Base-by-base conservation (phyloP, 2,113 vertebrate genomes). In the Tenebrosternarchus preto region DNA sequence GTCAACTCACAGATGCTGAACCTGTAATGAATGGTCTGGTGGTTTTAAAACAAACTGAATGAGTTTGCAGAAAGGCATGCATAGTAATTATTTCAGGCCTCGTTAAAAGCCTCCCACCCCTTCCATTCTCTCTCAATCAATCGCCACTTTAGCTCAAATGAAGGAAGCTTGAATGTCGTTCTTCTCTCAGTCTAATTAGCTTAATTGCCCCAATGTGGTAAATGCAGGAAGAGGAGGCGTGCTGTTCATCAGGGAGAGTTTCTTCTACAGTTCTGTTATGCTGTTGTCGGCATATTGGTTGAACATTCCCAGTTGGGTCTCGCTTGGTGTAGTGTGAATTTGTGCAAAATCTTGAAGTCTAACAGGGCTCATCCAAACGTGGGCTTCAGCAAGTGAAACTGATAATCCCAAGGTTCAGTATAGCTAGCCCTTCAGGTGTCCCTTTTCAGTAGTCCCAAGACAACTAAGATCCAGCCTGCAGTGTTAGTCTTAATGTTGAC, bases 151-250 rank as follows among this genome's bases (percentile, higher is more conserved):
- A 86, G 80, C 84, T 82, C 80, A 82, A 80, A 82, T 84, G 83
- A 83, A 82, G 68, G 72, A 84, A 84, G 73, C 80, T 70, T 76
- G 84, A 86, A 85, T 83, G 78, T 84, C 78, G 74, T 73, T 82
- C 80, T 85, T 84, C 76, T 82, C 71, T 87, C 67, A 77, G 84
- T 75, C 84, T 85, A 88, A 88, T 88, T 85, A 87, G 84, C 77
- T 80, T 87, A 87, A 88, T 87, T 88, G 84, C 84, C 69, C 75
- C 76, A 63, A 74, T 87, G 87, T 87, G 84, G 78, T 85, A 82
- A 83, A 84, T 84, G 82, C 82, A 81, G 80, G 60, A 80, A 43
- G 25, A 86, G 75, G 57, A 88, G 67, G 55, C 80, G 77, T 64
- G 78, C 76, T 73, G 82, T 83, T 88, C 71, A 85, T 86, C 84